A percentile compares a stretch with the other conserved stretches of the same genome.
Conservation (phyloP, 1,140 invertebrate species). For the Cherax quadricarinatus region DNA sequence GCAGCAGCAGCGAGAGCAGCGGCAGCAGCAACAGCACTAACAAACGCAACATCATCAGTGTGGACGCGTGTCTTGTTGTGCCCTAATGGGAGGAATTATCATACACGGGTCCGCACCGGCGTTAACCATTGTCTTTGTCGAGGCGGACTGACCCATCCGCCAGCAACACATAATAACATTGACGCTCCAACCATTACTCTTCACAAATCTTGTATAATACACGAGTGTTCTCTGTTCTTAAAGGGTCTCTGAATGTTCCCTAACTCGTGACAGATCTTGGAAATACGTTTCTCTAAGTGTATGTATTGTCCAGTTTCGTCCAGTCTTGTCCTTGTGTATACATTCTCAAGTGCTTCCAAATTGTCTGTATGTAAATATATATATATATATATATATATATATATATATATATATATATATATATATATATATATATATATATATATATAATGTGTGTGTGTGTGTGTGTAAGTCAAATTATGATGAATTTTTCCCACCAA, state of each 20-base stretch:
- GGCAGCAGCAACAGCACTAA: conserved; percentile 44
- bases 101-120: conserved; percentile 61
- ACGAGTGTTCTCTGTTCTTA: conserved; percentile 55
- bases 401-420: conserved; percentile 5
- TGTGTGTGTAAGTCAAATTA: too few species aligned
- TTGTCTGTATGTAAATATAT: conserved; percentile 35
- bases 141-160: conserved; percentile 56
- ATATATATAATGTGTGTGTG: not conserved
- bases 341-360: conserved; percentile 47
- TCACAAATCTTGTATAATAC: conserved; percentile 65
- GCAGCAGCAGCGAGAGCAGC: conserved; percentile 33
- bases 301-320: conserved; percentile 44
- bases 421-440: not conserved
- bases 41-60: conserved; percentile 66
- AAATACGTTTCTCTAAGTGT: conserved; percentile 43
- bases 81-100: conserved; percentile 65
- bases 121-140: conserved; percentile 68
- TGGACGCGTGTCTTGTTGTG: conserved; percentile 68
- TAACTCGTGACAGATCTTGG: conserved; percentile 58
- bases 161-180: conserved; percentile 64
- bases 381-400: conserved; percentile 22
- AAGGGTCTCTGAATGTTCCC: conserved; percentile 44
- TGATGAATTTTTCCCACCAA: too few species aligned
- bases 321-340: not conserved
- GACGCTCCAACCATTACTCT: conserved; percentile 55